Evolutionary conservation across 2,797 vertebrate species (phyloP).

Genomic region (Myotis pilosus): DNA sequence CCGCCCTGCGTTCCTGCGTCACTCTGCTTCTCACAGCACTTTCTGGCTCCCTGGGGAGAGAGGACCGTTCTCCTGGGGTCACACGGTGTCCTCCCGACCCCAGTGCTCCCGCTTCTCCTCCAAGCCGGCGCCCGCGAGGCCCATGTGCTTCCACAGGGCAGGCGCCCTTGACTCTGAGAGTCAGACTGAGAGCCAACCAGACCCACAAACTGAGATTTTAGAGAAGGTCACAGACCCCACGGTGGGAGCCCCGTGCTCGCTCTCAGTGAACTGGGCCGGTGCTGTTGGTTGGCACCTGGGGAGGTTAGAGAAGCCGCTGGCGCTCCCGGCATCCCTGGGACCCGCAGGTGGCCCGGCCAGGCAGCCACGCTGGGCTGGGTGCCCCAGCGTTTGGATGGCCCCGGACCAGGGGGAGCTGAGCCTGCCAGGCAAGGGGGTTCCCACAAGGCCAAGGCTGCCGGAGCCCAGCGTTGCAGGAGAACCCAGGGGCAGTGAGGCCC

Average conservation of each 20-base stretch:
- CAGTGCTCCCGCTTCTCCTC: background rate
- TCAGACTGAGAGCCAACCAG: background rate
- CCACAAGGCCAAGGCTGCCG: background rate
- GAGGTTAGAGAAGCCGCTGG: background rate
- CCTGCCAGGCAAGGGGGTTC: background rate
- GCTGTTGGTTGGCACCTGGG: background rate
- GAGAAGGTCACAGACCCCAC: background rate
- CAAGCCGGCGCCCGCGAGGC: background rate
- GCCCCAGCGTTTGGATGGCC: slow-evolving; percentile 12
- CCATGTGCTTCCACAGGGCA: background rate
- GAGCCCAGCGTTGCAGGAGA: background rate
- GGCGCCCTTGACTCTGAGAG: background rate
- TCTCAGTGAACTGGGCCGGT: background rate
- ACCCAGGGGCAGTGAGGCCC: background rate
- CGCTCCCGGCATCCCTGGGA: background rate
- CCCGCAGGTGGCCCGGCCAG: background rate
- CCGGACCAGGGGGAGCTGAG: background rate
- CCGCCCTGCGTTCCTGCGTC: background rate
- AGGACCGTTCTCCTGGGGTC: background rate
- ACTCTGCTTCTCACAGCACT: background rate
- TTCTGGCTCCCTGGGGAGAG: background rate
- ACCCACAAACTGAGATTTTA: background rate
- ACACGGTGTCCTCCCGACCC: background rate
- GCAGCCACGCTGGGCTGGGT: background rate
- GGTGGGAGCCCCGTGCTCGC: background rate